Percentiles rank a stretch among this genome's conserved stretches.
Conservation (phyloP, 2,888 invertebrate species). For the Drosophila anomalata region DNA sequence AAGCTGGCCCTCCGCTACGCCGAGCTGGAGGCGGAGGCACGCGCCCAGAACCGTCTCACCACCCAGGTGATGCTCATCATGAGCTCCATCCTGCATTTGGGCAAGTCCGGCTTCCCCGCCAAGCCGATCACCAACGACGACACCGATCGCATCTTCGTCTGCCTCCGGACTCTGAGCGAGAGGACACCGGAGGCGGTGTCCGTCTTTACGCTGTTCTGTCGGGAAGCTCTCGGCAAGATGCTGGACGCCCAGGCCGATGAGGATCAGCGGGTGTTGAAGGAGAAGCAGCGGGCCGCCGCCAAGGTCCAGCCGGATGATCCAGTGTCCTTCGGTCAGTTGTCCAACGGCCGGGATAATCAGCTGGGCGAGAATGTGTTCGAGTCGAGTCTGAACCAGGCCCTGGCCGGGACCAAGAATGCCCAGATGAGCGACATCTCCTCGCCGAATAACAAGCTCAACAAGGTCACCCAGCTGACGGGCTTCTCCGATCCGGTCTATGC, state of each 20-base stretch:
- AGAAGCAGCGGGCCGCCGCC: slow-evolving; percentile 88
- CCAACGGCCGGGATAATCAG: slow-evolving; percentile 87
- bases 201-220: slow-evolving; percentile 90
- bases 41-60: slow-evolving; percentile 86
- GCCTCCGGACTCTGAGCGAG: slow-evolving; percentile 90
- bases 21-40: slow-evolving; percentile 83
- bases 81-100: slow-evolving; percentile 93
- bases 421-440: slow-evolving; percentile 85
- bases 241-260: slow-evolving; percentile 89
- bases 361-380: slow-evolving; percentile 92
- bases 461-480: slow-evolving; percentile 98
- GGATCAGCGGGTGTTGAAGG: slow-evolving; percentile 85
- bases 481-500: slow-evolving; percentile 99
- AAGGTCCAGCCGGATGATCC: slow-evolving; percentile 94
- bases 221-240: slow-evolving; percentile 92
- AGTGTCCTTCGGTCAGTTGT: slow-evolving; percentile 91
- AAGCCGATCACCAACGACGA: slow-evolving; percentile 98
- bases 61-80: slow-evolving; percentile 95
- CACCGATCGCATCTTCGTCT: slow-evolving; percentile 93
- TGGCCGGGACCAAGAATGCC: slow-evolving; percentile 87
- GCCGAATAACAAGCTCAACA: slow-evolving; percentile 87
- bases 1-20: slow-evolving; percentile 93
- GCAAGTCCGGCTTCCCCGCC: slow-evolving; percentile 89
- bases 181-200: slow-evolving; percentile 88
- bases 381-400: slow-evolving; percentile 94